Evolutionary conservation across 2,113 vertebrate species (phyloP).

Genomic region (Nematolebias whitei): DNA sequence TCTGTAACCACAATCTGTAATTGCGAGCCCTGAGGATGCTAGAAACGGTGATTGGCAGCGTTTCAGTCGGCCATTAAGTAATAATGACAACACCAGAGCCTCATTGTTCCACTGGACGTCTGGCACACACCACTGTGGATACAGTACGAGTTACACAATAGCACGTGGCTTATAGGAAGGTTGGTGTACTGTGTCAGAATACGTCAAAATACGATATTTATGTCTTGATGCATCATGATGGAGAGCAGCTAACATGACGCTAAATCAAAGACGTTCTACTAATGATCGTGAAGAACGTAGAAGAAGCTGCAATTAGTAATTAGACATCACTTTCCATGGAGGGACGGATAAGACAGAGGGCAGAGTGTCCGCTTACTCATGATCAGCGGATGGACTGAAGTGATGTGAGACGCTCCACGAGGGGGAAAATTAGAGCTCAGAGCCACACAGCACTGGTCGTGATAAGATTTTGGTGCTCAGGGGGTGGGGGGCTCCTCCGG

Average conservation of each 20-base stretch:
- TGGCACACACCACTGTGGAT: conserved; percentile 31
- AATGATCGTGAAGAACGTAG: conserved; percentile 49
- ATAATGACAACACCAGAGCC: conserved; percentile 72
- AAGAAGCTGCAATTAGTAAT: conserved; percentile 38
- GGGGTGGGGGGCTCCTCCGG: conserved; percentile 12
- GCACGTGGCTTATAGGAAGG: conserved; percentile 18
- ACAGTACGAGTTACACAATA: conserved; percentile 26
- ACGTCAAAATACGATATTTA: conserved; percentile 16
- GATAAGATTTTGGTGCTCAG: conserved; percentile 12
- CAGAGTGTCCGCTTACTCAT: conserved; percentile 46
- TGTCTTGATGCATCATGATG: neutral
- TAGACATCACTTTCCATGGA: conserved; percentile 45
- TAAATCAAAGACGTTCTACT: conserved; percentile 6
- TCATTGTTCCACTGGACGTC: conserved; percentile 48
- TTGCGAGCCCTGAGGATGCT: conserved; percentile 60
- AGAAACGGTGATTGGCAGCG: conserved; percentile 48
- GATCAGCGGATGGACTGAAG: conserved; percentile 22
- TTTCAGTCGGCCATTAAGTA: conserved; percentile 67
- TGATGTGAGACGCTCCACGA: conserved; percentile 41
- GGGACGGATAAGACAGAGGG: conserved; percentile 12
- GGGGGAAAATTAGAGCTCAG: conserved; percentile 37
- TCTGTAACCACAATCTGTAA: conserved; percentile 69
- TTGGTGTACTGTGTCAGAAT: neutral
- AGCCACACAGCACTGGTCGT: conserved; percentile 3
- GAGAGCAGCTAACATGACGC: conserved; percentile 5